Evolutionary conservation across 2,888 invertebrate species (phyloP).

Genomic region (Machimus rusticus): DNA sequence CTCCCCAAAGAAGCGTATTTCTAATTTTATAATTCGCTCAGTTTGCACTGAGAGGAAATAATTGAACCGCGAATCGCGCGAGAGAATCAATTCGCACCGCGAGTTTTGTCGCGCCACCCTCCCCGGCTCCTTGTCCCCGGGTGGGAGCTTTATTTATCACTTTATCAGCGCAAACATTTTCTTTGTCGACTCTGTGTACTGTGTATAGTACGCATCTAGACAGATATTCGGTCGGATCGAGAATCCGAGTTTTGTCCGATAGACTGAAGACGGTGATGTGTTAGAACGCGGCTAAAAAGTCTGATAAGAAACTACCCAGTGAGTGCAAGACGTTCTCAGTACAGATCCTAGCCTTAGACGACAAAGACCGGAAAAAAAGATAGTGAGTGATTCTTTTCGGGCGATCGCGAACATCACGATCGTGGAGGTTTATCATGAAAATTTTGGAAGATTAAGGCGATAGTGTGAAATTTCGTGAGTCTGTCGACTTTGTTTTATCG

Average conservation of each 20-base stretch:
- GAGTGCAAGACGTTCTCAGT: constrained; percentile 22
- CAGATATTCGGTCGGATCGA: not conserved
- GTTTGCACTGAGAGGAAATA: not conserved
- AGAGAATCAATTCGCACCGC: not conserved
- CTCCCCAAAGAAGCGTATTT: not conserved
- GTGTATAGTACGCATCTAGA: not conserved
- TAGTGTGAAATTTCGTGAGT: not conserved
- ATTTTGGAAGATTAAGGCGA: not conserved
- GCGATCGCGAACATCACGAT: not conserved
- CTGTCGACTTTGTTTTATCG: not conserved
- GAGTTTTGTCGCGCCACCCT: not conserved
- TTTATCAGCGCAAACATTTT: not conserved
- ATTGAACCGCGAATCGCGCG: not conserved
- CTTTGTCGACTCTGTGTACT: not conserved
- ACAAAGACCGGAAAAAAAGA: not conserved
- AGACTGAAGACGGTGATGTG: not conserved
- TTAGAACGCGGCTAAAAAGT: not conserved
- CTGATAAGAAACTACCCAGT: not conserved
- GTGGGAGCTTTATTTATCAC: not conserved
- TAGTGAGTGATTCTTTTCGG: not conserved
- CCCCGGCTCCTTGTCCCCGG: not conserved
- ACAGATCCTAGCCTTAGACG: constrained; percentile 12
- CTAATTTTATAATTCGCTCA: not conserved
- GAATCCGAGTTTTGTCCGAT: not conserved
- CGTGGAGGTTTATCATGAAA: not conserved